These are phyloP conservation scores for Meteorus colon DNA, from an alignment of 2,888 invertebrate species.

Conservation along the genomic window DNA sequence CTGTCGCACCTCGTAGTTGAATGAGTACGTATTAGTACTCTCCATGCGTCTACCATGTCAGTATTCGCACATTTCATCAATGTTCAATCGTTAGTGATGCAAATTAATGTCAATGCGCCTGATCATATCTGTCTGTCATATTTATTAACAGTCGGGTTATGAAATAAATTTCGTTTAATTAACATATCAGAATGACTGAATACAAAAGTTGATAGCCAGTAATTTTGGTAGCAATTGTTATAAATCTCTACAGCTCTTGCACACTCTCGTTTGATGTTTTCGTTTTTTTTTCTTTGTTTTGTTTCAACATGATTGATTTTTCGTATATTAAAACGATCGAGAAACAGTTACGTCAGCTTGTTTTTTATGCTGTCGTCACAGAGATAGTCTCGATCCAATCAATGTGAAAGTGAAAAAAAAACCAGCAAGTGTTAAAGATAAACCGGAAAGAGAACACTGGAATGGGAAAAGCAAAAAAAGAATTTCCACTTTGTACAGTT, in stretches of 20 bases:
- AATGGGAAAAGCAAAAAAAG: not conserved
- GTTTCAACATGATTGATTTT: not conserved
- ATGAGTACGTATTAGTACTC: constrained; percentile 14
- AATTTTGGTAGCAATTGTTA: not conserved
- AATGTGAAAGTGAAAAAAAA: not conserved
- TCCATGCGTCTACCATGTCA: not conserved
- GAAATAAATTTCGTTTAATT: constrained; percentile 2
- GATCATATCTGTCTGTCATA: not conserved
- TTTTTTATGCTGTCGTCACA: not conserved
- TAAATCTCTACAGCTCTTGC: not conserved
- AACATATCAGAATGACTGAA: not conserved
- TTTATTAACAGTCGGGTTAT: not conserved
- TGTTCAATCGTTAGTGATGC: constrained; percentile 27
- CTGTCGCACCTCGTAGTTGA: not conserved
- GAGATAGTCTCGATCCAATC: not conserved
- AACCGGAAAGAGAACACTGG: not conserved
- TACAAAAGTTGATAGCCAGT: not conserved
- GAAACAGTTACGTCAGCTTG: constrained; percentile 8
- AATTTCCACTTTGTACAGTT: not conserved
- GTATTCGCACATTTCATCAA: constrained; percentile 30
- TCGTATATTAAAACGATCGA: not conserved
- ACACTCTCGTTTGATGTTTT: not conserved
- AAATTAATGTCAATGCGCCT: constrained; percentile 1
- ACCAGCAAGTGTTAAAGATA: not conserved
- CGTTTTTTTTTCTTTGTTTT: not conserved